Evolutionary conservation across 2,113 vertebrate species (phyloP).

Genomic region (Erythrolamprus reginae): DNA sequence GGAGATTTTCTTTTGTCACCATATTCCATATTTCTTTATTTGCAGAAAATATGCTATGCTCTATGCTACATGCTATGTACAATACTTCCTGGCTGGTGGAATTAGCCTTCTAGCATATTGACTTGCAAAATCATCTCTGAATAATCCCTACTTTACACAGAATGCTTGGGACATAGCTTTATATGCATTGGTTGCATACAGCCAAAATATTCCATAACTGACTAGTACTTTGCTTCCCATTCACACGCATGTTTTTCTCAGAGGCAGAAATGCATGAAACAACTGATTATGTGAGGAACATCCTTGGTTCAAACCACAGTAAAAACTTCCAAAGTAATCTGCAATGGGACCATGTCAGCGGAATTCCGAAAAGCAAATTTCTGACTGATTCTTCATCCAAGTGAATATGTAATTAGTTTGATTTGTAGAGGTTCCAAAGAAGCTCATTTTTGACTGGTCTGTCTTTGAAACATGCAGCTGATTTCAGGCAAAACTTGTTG

Average conservation of each 20-base stretch:
- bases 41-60: no score
- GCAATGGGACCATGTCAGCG: neutral
- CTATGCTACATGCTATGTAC: neutral
- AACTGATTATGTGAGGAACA: neutral
- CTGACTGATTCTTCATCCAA: neutral
- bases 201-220: neutral
- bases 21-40: neutral
- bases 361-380: neutral
- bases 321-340: neutral
- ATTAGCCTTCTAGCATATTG: neutral
- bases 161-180: neutral
- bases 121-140: neutral
- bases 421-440: neutral
- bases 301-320: neutral
- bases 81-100: neutral
- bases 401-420: neutral
- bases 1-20: neutral
- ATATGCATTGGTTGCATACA: neutral
- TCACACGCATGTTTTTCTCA: neutral
- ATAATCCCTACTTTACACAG: neutral
- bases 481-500: neutral
- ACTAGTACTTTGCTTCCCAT: neutral
- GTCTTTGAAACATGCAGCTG: neutral
- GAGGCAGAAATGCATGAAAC: neutral
- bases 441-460: neutral